Percentiles rank a stretch among this genome's conserved stretches.
Evolutionary conservation across 2,113 vertebrate species (phyloP).

Genomic region (Struthio camelus): DNA sequence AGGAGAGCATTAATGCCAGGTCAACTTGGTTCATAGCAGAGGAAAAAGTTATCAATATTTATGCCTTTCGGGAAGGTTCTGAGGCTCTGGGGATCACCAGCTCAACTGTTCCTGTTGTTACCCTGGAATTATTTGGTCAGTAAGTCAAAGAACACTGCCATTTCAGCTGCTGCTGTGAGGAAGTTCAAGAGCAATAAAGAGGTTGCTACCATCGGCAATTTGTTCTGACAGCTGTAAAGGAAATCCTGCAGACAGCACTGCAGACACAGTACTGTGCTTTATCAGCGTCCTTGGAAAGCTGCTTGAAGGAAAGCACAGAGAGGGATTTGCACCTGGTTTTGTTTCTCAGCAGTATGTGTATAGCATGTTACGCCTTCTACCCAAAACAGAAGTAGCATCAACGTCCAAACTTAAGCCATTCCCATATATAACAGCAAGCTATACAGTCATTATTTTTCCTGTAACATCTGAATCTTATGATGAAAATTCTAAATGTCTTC

Average conservation of each 20-base stretch:
- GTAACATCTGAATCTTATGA: neutral
- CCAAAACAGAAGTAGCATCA: neutral
- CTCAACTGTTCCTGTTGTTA: neutral
- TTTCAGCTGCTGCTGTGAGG: neutral
- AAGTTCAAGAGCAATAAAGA: neutral
- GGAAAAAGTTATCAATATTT: neutral
- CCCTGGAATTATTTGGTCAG: neutral
- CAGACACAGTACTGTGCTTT: neutral
- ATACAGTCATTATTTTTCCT: neutral
- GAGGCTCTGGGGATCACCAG: conserved; percentile 5
- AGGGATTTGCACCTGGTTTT: neutral
- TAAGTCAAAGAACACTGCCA: neutral
- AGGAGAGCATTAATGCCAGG: neutral
- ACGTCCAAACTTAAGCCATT: neutral
- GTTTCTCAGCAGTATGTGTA: neutral
- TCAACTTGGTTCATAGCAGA: neutral
- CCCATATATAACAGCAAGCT: neutral
- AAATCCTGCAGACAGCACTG: neutral
- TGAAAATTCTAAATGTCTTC: neutral
- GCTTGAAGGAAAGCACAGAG: neutral
- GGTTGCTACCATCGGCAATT: neutral
- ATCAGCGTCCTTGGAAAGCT: neutral
- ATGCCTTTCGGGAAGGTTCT: neutral
- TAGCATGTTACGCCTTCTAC: neutral
- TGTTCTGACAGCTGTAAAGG: neutral